These are phyloP conservation scores for Momotus momota DNA, from an alignment of 2,797 vertebrate genomes.

Conservation along the genomic window DNA sequence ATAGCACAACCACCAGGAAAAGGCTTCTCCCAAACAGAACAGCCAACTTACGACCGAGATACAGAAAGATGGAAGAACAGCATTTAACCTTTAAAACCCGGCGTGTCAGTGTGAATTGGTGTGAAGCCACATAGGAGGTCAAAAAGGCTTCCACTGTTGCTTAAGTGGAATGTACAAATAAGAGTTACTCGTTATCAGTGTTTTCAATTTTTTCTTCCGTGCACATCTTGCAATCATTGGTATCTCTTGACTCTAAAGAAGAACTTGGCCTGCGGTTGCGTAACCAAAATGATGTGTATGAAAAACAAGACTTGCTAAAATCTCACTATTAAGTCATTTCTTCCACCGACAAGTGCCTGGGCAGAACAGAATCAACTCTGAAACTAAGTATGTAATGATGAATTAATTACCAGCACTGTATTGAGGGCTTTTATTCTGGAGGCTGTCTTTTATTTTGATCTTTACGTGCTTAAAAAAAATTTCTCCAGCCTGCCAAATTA, in stretches of 20 bases:
- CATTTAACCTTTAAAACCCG: background rate
- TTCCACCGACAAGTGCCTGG: background rate
- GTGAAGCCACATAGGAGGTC: background rate
- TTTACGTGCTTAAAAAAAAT: background rate
- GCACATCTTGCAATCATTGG: background rate
- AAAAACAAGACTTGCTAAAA: background rate
- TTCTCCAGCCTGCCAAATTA: background rate
- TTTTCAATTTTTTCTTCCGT: background rate
- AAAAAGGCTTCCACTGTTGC: background rate
- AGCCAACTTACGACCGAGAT: slow-evolving; percentile 10
- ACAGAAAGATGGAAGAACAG: slow-evolving; percentile 3
- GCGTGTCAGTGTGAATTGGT: background rate
- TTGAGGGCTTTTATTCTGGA: background rate
- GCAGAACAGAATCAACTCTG: background rate
- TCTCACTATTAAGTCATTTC: background rate
- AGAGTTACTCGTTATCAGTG: background rate
- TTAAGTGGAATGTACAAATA: background rate
- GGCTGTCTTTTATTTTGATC: background rate
- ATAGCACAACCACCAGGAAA: slow-evolving; percentile 69
- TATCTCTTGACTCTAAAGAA: background rate
- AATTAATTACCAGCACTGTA: background rate
- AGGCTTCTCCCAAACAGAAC: slow-evolving; percentile 56
- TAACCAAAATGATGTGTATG: accelerated
- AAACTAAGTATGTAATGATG: accelerated
- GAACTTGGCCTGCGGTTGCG: background rate